Percentiles rank a stretch among this genome's conserved stretches.
phyloP scores from a whole-genome alignment of 2,888 invertebrate genomes.

The Nysson spinosus region DNA sequence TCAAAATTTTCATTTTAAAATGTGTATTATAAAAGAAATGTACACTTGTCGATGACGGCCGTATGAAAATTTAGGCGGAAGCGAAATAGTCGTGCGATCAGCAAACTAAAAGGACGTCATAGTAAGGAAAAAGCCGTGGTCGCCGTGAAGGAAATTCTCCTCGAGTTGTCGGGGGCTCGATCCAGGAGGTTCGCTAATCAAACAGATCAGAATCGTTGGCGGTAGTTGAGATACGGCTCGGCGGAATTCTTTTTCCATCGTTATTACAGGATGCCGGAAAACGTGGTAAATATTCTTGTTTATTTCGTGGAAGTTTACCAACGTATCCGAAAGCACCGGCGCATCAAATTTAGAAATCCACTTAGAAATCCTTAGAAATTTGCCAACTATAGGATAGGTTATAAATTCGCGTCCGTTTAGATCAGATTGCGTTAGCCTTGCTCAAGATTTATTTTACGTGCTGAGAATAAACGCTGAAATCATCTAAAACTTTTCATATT shows the following conservation, averaged over 20 bases:
- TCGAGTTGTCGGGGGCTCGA: constrained; percentile 9
- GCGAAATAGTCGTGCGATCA: too few relatives aligned
- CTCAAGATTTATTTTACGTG: too few relatives aligned
- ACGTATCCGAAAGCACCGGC: neutral
- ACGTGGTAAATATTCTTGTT: constrained; percentile 60
- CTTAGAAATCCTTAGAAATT: neutral
- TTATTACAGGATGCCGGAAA: constrained; percentile 65
- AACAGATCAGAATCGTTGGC: constrained; percentile 51
- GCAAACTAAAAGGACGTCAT: too few relatives aligned
- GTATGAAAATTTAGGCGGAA: too few relatives aligned
- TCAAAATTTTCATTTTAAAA: too few relatives aligned
- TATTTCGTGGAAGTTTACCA: neutral
- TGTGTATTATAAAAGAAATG: too few relatives aligned
- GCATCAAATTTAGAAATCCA: neutral
- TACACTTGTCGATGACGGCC: too few relatives aligned
- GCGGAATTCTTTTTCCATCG: constrained; percentile 28
- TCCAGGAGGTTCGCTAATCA: constrained; percentile 29
- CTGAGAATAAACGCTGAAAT: too few relatives aligned
- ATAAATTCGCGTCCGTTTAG: constrained; percentile 27
- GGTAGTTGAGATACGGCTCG: constrained; percentile 41
- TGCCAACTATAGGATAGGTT: constrained; percentile 37
- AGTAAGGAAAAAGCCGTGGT: too few relatives aligned
- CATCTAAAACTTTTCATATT: too few relatives aligned
- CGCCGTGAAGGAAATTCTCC: too few relatives aligned
- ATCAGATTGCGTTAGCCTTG: constrained; percentile 30